Conservation (phyloP, 2,888 invertebrate genomes). For the Schizaphis graminum region DNA sequence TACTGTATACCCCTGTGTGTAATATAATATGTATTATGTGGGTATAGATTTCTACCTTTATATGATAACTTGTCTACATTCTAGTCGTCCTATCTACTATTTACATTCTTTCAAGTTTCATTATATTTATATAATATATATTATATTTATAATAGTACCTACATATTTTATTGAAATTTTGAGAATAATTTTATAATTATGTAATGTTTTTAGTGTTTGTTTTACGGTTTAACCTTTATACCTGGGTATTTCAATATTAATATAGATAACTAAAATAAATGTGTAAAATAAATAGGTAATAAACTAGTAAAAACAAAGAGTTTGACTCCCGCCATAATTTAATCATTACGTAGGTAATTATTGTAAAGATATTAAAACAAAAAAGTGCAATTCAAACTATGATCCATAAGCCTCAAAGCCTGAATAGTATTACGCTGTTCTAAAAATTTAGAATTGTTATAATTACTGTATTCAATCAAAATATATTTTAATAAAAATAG, state of each 20-base stretch:
- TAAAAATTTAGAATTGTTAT: neutral
- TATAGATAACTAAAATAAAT: neutral
- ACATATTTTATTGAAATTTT: neutral
- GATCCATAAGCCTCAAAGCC: neutral
- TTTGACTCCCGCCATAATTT: neutral
- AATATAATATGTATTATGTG: neutral
- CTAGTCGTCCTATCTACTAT: neutral
- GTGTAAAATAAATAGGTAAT: neutral
- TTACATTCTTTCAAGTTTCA: neutral
- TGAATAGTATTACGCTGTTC: neutral
- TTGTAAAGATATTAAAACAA: neutral
- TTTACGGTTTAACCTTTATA: conserved; percentile 8
- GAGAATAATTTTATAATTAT: neutral
- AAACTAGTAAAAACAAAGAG: neutral
- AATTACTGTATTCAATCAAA: neutral
- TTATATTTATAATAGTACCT: no score
- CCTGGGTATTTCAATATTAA: neutral
- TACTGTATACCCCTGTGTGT: neutral
- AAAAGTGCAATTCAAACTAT: neutral
- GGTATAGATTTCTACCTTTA: neutral
- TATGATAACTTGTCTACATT: neutral
- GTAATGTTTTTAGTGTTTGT: neutral
- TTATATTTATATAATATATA: neutral
- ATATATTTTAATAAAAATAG: neutral
- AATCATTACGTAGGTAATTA: neutral